Base-by-base conservation (phyloP, 2,888 invertebrate genomes). In the Cyclophora albipunctata region DNA sequence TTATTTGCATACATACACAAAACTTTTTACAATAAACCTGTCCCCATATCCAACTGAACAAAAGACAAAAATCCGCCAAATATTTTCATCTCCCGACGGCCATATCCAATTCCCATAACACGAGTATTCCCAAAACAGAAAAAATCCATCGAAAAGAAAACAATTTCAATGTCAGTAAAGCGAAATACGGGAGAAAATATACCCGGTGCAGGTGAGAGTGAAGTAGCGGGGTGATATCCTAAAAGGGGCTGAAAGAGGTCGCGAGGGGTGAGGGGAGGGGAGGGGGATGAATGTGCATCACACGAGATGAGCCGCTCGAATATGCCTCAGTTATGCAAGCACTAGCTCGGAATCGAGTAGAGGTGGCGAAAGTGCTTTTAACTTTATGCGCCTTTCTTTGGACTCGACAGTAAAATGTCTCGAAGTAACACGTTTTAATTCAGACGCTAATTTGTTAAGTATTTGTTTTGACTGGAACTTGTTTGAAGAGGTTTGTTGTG, bases 211-310 rank as follows among this genome's bases (percentile, higher is more conserved):
- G 54, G 57, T 58, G 49, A 52, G 51, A 53, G 46, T 42, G 48
- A 47, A 55, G 52, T 54, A 45, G 50, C 49, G 47, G 56, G 59
- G 52, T 59, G 59, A 61, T 61, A 52, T 59, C 51, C 57, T 59
- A 59, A 61, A 53, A 58, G 59, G 57, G 53, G 54, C 46, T 54
- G 52, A 54, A 55, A 58, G 59, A 59, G 62, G 59, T 62, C 52
- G 54, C 42, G 44, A 52, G 53, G 57, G 47, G 45, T 42, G 35
- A 47, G 42, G 42, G 58, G 40, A 45, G 44, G 34, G 34, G 40
- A 45, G 51, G 34, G 56, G 59, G 57, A 55, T 48, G 57, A 61
- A 64, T 64, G 62, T 64, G 64, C 64, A 64, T 64, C 64, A 62
- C 59, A 53, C 50, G 60, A 61, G 60, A 64, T 64, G 62, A 61